Evolutionary conservation across 2,888 invertebrate species (phyloP).

Genomic region (Teleogryllus oceanicus): DNA sequence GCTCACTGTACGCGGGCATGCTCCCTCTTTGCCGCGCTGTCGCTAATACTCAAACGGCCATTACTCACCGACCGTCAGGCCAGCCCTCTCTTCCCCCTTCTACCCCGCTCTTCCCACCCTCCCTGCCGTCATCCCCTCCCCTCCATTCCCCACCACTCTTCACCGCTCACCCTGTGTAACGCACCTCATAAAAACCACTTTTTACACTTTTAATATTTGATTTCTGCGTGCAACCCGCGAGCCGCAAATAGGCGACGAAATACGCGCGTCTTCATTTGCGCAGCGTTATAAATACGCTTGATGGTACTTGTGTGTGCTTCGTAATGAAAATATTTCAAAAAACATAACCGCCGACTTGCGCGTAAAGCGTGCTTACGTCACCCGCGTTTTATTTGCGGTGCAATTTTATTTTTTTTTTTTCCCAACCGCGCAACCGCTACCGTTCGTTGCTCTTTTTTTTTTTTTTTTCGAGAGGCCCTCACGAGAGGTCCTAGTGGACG

Average conservation of each 20-base stretch:
- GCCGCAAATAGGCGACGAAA: not conserved
- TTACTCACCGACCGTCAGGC: not conserved
- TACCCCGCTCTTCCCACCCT: no score
- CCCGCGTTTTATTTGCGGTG: not conserved
- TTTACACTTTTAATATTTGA: constrained; percentile 4
- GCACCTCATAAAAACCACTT: not conserved
- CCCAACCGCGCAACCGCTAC: not conserved
- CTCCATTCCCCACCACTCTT: no score
- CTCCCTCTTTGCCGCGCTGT: not conserved
- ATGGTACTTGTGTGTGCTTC: not conserved
- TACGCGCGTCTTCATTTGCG: constrained; percentile 18
- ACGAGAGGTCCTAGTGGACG: no score
- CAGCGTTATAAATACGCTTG: constrained; percentile 5
- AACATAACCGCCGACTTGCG: not conserved
- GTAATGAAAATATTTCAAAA: constrained; percentile 10
- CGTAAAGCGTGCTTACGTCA: not conserved
- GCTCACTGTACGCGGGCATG: no score
- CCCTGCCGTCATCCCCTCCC: no score
- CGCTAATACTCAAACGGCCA: not conserved
- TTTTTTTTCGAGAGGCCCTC: no score
- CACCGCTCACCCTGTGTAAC: not conserved
- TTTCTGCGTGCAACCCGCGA: not conserved
- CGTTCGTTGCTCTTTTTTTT: no score
- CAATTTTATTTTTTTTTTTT: not conserved
- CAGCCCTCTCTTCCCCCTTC: not conserved